A percentile compares a stretch with the other conserved stretches of the same genome.
phyloP scores from a whole-genome alignment of 2,797 vertebrate species.

The Diglossa cyanea region DNA sequence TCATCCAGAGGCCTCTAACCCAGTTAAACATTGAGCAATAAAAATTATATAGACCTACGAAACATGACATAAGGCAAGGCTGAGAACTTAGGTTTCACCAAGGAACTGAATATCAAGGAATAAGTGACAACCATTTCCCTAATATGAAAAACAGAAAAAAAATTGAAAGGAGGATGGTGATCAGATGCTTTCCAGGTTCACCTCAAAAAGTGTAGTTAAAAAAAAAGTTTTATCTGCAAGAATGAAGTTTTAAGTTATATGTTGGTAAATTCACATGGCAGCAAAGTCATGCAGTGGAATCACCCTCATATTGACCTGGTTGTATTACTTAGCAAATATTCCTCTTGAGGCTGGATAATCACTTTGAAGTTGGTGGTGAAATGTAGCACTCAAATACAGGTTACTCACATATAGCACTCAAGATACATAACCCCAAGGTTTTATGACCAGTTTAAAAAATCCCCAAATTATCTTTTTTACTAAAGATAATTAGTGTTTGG shows the following conservation, averaged over 20 bases:
- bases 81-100: background rate
- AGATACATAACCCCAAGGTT: background rate
- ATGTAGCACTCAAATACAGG: background rate
- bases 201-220: background rate
- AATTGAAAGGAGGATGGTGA: background rate
- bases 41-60: background rate
- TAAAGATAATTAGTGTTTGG: background rate
- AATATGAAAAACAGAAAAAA: background rate
- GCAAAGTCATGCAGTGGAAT: constrained; percentile 13
- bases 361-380: constrained; percentile 22
- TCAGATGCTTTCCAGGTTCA: background rate
- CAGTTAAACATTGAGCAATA: background rate
- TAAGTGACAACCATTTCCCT: background rate
- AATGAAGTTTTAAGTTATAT: background rate
- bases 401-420: background rate
- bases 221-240: background rate
- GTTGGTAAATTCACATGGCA: background rate
- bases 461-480: background rate
- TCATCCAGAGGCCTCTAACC: background rate
- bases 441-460: background rate
- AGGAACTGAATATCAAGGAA: background rate
- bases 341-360: background rate
- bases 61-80: background rate
- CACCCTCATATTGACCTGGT: background rate
- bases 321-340: constrained; percentile 27